Evolutionary conservation across 2,797 vertebrate genomes (phyloP), one percentile per base, ranked within the genome.

Genomic region (Glyptemys insculpta): DNA sequence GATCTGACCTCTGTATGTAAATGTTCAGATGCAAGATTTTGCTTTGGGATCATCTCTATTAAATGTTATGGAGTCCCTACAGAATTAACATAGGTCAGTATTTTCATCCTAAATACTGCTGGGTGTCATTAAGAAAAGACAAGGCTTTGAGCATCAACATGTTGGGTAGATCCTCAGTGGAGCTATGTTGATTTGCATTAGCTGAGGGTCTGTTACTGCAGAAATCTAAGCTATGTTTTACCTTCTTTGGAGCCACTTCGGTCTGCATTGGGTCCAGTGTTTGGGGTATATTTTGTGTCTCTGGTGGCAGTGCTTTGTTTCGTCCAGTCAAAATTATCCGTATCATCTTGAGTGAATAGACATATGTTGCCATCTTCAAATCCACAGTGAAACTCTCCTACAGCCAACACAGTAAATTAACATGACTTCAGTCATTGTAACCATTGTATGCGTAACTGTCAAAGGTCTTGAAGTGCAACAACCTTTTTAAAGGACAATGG

Each of bases 301-400:
- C 99, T 99, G 37, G 99, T 99, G 91, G 99, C 99, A 12, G 99
- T 99, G 92, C 99, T 99, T 95, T 99, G 99, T 44, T 99, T 98
- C 0, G 99, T 99, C 99, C 99, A 99, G 96, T 99, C 99, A 47
- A 99, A 99, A 88, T 99, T 99, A 86, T 99, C 99, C 2, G 99
- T 99, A 94, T 99, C 99, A n/a, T 99, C 99, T 98, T 99, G 99
- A 8, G 99, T 99, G 98, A 99, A 99, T 92, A 99, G 99, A 98
- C 99, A 99, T 96, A 99, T 99, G 54, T 99, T 99, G 68, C 99
- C 99, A 23, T 99, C 99, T 98, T 99, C 99, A 81, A 99, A 99
- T 93, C 99, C 99, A 89, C 99, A 99, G 97, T 99, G 99, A 98
- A 99, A 99, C 98, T 99, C 99, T 95, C 99, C 99, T 99, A 5